A percentile compares a stretch with the other conserved stretches of the same genome.
Evolutionary conservation across 2,797 vertebrate species (phyloP).

Genomic region (Microchirus variegatus): DNA sequence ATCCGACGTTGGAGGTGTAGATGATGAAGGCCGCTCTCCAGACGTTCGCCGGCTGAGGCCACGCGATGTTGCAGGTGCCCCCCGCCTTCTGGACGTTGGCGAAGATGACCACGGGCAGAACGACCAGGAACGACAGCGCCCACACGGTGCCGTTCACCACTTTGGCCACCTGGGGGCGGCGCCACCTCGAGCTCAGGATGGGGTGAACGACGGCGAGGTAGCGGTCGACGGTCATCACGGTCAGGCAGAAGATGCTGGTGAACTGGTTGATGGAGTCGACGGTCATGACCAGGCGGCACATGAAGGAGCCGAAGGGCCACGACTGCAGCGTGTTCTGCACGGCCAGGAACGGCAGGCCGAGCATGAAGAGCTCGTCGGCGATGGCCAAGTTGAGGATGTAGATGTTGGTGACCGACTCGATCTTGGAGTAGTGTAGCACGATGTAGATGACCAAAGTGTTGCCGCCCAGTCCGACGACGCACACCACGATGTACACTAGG

Average conservation of each 20-base stretch:
- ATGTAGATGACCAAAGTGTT: constrained; percentile 96
- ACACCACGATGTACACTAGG: constrained; percentile 91
- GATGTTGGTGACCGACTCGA: constrained; percentile 96
- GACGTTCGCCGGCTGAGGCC: constrained; percentile 89
- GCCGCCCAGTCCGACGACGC: constrained; percentile 88
- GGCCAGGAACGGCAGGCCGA: constrained; percentile 94
- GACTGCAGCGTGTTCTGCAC: constrained; percentile 92
- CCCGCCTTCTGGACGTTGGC: constrained; percentile 87
- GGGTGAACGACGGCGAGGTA: constrained; percentile 96
- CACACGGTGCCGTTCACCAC: constrained; percentile 89
- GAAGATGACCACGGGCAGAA: constrained; percentile 92
- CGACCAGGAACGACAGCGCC: constrained; percentile 91
- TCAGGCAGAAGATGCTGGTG: constrained; percentile 97
- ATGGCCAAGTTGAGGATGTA: constrained; percentile 97
- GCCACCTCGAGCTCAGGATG: constrained; percentile 91
- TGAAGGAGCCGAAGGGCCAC: constrained; percentile 94
- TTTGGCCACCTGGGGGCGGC: constrained; percentile 90
- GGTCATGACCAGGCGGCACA: constrained; percentile 93
- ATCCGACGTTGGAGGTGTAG: constrained; percentile 92
- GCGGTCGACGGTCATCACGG: constrained; percentile 95
- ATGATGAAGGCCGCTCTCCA: constrained; percentile 93
- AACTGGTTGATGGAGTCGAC: constrained; percentile 97
- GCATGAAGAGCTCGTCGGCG: constrained; percentile 94
- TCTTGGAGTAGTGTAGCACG: constrained; percentile 93
- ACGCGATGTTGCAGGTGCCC: constrained; percentile 93